Conservation (phyloP, 2,888 invertebrate genomes). For the Orthonevra nobilis region DNA sequence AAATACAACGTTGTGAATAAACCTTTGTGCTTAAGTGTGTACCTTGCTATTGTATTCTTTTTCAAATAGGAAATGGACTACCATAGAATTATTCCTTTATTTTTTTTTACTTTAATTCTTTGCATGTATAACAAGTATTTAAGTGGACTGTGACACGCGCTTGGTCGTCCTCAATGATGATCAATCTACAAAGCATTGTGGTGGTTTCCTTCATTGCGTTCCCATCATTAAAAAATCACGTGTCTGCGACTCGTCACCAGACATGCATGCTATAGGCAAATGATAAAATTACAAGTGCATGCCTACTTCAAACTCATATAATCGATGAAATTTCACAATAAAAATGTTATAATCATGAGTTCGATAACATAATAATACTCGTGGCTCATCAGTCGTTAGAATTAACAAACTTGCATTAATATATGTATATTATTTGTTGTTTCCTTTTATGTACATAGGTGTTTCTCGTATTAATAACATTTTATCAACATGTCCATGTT, state of each 20-base stretch:
- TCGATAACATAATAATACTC: too few species aligned
- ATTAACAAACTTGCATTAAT: too few species aligned
- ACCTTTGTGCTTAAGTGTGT: slow-evolving; percentile 10
- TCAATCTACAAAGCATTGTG: slow-evolving; percentile 24
- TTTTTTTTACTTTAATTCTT: too few species aligned
- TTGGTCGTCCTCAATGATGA: slow-evolving; percentile 33
- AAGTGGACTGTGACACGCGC: slow-evolving; percentile 46
- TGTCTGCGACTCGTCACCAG: slow-evolving; percentile 48
- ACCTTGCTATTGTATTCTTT: not conserved
- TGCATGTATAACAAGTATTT: slow-evolving; percentile 10
- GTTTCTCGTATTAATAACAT: too few species aligned
- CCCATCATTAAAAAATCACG: slow-evolving; percentile 57
- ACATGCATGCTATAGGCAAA: slow-evolving; percentile 18
- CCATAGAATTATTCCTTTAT: slow-evolving; percentile 21
- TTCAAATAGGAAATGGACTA: slow-evolving; percentile 12
- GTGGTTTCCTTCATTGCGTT: slow-evolving; percentile 24
- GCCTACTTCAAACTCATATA: slow-evolving; percentile 20
- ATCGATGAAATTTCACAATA: slow-evolving; percentile 27
- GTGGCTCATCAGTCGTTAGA: too few species aligned
- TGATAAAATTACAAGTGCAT: slow-evolving; percentile 22
- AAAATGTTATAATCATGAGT: too few species aligned
- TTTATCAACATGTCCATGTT: too few species aligned
- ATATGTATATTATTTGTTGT: too few species aligned
- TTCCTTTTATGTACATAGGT: too few species aligned
- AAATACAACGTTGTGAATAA: not conserved